Percentiles rank a stretch among this genome's conserved stretches.
Evolutionary conservation across 2,888 invertebrate genomes (phyloP).

Genomic region (Laothoe populi): DNA sequence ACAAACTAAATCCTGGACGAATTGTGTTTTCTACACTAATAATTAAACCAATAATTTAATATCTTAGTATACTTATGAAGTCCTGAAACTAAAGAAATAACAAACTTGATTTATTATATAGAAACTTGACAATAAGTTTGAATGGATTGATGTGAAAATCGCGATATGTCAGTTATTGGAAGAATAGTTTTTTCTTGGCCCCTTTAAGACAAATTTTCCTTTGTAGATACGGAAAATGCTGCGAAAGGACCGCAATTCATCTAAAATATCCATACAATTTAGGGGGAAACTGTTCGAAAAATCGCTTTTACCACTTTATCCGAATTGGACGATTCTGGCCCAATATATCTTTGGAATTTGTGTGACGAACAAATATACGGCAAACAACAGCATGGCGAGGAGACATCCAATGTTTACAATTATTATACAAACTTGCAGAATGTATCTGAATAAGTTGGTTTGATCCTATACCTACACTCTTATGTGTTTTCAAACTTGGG

Average conservation of each 20-base stretch:
- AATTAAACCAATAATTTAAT: too few species aligned
- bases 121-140: conserved; percentile 5
- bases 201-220: conserved; percentile 76
- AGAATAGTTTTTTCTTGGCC: conserved; percentile 65
- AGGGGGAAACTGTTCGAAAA: conserved; percentile 74
- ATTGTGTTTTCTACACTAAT: too few species aligned
- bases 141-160: conserved; percentile 7
- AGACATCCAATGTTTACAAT: conserved; percentile 73
- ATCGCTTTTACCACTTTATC: conserved; percentile 77
- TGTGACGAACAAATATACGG: conserved; percentile 70
- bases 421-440: conserved; percentile 67
- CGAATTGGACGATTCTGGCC: conserved; percentile 79
- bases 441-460: conserved; percentile 58
- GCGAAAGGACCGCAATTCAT: conserved; percentile 77
- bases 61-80: too few species aligned
- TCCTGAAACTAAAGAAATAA: neutral
- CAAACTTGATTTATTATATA: neutral
- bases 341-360: conserved; percentile 79
- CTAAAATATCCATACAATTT: conserved; percentile 82
- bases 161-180: conserved; percentile 35
- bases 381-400: conserved; percentile 73
- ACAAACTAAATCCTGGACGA: too few species aligned
- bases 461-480: conserved; percentile 42
- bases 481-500: conserved; percentile 55
- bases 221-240: conserved; percentile 75